A percentile compares a stretch with the other conserved stretches of the same genome.
These are phyloP conservation scores for Papilio elwesi DNA, from an alignment of 2,888 invertebrate genomes.

Conservation along the genomic window DNA sequence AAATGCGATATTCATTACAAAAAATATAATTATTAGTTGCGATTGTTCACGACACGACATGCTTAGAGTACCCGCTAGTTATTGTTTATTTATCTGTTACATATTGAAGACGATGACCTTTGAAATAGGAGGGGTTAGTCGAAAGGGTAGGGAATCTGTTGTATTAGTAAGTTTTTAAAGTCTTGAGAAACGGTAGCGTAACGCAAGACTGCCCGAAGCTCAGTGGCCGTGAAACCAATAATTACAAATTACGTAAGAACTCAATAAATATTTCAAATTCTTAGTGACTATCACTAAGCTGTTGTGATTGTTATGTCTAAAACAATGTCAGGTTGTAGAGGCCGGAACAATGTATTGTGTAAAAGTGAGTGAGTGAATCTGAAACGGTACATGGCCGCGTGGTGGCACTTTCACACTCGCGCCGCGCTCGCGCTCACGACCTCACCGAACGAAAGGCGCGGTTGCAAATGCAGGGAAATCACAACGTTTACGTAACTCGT, in stretches of 20 bases:
- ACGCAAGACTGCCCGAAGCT: conserved; percentile 10
- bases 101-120: neutral
- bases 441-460: conserved; percentile 56
- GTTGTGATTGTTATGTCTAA: conserved; percentile 2
- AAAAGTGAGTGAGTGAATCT: conserved; percentile 72
- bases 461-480: conserved; percentile 55
- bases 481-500: conserved; percentile 55
- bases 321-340: conserved; percentile 35
- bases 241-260: neutral
- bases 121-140: neutral
- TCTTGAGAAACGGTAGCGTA: neutral
- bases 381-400: conserved; percentile 62
- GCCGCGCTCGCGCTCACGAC: conserved; percentile 48
- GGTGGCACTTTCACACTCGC: conserved; percentile 77
- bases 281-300: neutral
- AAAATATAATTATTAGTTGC: conserved; percentile 47
- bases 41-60: conserved; percentile 41
- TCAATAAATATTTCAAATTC: conserved; percentile 14
- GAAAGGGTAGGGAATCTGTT: neutral
- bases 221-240: neutral
- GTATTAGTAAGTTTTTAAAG: neutral
- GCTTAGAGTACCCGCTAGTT: conserved; percentile 38
- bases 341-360: conserved; percentile 57
- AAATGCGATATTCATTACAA: conserved; percentile 66
- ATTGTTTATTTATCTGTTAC: neutral